phyloP scores from a whole-genome alignment of 2,888 invertebrate species.

The Sphaerophoria rueppellii region DNA sequence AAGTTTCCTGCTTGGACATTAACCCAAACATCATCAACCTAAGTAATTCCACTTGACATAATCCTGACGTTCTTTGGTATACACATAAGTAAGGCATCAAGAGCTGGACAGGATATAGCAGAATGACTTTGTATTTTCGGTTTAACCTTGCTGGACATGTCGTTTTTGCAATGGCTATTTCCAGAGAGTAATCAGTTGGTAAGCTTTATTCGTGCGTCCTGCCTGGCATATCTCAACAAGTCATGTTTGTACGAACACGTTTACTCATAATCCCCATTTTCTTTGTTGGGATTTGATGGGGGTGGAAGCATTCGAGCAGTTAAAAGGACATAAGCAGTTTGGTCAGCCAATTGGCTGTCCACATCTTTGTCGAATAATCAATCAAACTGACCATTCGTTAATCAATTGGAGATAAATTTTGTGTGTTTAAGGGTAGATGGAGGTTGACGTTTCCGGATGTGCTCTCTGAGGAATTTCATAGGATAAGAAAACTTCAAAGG shows the following conservation, averaged over 20 bases:
- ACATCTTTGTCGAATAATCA: slow-evolving; percentile 82
- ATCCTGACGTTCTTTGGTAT: slow-evolving; percentile 37
- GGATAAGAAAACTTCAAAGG: slow-evolving; percentile 15
- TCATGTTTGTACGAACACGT: slow-evolving; percentile 14
- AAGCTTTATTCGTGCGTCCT: slow-evolving; percentile 62
- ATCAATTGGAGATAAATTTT: slow-evolving; percentile 53
- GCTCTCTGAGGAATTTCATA: slow-evolving; percentile 6
- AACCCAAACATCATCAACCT: not conserved
- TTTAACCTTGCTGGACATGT: slow-evolving; percentile 1
- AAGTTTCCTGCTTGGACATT: slow-evolving; percentile 40
- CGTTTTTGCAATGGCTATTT: slow-evolving; percentile 52
- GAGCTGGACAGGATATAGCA: not conserved
- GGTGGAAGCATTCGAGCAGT: slow-evolving; percentile 66
- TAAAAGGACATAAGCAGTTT: slow-evolving; percentile 82
- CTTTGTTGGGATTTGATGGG: slow-evolving; percentile 46
- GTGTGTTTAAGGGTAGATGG: not conserved
- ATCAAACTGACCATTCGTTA: slow-evolving; percentile 78
- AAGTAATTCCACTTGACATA: slow-evolving; percentile 64
- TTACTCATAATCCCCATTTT: not conserved
- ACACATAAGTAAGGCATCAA: slow-evolving; percentile 2
- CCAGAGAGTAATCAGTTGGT: slow-evolving; percentile 66
- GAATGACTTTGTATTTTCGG: slow-evolving; percentile 1
- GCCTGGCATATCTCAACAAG: not conserved
- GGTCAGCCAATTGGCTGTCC: slow-evolving; percentile 81
- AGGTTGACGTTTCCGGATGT: not conserved